Percentiles rank a stretch among this genome's conserved stretches.
Evolutionary conservation across 2,888 invertebrate species (phyloP).

Genomic region (Sturmia bella): DNA sequence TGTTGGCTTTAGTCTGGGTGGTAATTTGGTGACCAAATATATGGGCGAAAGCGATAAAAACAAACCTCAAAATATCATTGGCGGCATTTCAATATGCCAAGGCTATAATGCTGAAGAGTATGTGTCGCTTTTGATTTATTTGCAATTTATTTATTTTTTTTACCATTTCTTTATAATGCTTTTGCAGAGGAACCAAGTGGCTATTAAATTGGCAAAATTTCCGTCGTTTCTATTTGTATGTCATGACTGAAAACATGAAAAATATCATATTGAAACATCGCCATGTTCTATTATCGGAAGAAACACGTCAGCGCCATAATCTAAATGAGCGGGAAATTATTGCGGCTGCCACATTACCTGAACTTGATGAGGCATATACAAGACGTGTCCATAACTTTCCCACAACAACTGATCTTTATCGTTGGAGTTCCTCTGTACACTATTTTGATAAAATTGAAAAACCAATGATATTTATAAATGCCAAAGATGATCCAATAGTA

Average conservation of each 20-base stretch:
- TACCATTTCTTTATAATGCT: not conserved
- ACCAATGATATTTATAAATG: conserved; percentile 95
- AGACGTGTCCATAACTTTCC: conserved; percentile 89
- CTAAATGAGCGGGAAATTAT: conserved; percentile 92
- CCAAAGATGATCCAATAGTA: conserved; percentile 95
- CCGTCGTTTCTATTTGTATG: conserved; percentile 93
- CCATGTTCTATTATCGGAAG: conserved; percentile 88
- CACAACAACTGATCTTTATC: conserved; percentile 90
- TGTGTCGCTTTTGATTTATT: conserved; percentile 81
- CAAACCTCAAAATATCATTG: conserved; percentile 88
- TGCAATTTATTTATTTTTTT: conserved; percentile 3
- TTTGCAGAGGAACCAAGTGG: conserved; percentile 89
- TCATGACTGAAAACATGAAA: conserved; percentile 96
- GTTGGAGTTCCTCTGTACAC: conserved; percentile 91
- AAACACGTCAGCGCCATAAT: conserved; percentile 86
- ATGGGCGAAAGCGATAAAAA: conserved; percentile 88
- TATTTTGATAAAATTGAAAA: conserved; percentile 90
- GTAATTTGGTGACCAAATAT: conserved; percentile 96
- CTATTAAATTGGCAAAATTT: conserved; percentile 94
- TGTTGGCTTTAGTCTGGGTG: conserved; percentile 96
- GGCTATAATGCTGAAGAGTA: conserved; percentile 96
- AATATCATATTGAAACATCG: conserved; percentile 93
- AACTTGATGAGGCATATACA: conserved; percentile 94
- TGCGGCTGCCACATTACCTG: conserved; percentile 92
- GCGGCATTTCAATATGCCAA: conserved; percentile 96